Conservation (phyloP, 2,113 vertebrate genomes). For the Mobula hypostoma region DNA sequence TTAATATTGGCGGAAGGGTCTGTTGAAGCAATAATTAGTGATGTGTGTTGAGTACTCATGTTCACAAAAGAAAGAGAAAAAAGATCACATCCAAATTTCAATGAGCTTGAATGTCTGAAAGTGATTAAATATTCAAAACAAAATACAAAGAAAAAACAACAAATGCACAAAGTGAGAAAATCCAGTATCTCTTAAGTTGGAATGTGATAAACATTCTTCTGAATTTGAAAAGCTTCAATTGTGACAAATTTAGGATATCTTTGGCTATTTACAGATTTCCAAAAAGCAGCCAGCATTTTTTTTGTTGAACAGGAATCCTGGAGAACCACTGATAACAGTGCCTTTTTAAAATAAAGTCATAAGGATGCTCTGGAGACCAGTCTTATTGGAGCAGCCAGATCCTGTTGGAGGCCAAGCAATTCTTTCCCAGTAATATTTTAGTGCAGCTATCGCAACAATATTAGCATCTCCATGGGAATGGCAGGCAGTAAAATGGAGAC, state of each 20-base stretch:
- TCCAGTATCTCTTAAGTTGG: not conserved
- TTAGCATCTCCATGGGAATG: slow-evolving; percentile 34
- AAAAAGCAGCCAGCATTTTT: not conserved
- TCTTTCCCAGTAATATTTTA: slow-evolving; percentile 33
- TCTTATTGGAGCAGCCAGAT: not conserved
- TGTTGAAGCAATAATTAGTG: too few species aligned
- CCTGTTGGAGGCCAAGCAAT: slow-evolving; percentile 12
- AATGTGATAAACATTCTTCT: not conserved
- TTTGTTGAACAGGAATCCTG: slow-evolving; percentile 11
- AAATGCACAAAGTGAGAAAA: not conserved
- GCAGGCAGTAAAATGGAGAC: slow-evolving; percentile 28
- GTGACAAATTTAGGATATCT: not conserved
- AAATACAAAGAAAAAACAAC: not conserved
- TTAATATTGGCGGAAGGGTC: too few species aligned
- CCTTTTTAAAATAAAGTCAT: not conserved
- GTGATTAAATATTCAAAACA: not conserved
- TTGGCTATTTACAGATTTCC: not conserved
- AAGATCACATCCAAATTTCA: not conserved
- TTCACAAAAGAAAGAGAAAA: not conserved
- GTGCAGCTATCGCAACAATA: slow-evolving; percentile 27
- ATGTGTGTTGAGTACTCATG: not conserved
- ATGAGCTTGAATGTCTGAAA: not conserved
- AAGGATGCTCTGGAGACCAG: slow-evolving; percentile 28
- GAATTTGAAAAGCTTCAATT: not conserved
- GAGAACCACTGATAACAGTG: slow-evolving; percentile 3